These are phyloP conservation scores for Chrysocyon brachyurus DNA, from an alignment of 2,797 vertebrate species.

Conservation along the genomic window DNA sequence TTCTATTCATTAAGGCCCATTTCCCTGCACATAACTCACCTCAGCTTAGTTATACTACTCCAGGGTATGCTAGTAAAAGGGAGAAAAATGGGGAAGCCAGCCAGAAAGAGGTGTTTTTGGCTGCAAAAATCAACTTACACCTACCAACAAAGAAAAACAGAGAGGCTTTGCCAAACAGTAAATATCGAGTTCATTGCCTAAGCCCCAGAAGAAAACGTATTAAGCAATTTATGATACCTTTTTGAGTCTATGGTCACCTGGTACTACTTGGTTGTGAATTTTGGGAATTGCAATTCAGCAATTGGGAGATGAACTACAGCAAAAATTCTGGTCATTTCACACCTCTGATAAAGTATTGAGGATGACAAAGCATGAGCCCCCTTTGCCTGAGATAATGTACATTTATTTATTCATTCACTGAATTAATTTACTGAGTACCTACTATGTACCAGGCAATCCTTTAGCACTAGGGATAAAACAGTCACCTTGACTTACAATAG, in stretches of 20 bases:
- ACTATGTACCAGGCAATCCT: neutral
- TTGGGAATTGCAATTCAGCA: conserved; percentile 61
- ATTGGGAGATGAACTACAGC: conserved; percentile 61
- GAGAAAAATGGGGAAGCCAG: conserved; percentile 83
- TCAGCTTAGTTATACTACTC: conserved; percentile 88
- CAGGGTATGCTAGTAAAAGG: conserved; percentile 89
- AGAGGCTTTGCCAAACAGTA: conserved; percentile 87
- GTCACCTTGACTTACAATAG: neutral
- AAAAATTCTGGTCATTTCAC: conserved; percentile 60
- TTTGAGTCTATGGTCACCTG: conserved; percentile 80
- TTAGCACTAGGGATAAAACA: neutral
- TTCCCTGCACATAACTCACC: conserved; percentile 89
- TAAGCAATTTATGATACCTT: conserved; percentile 77
- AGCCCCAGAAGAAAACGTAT: conserved; percentile 79
- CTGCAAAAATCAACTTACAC: conserved; percentile 89
- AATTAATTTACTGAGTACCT: conserved; percentile 42
- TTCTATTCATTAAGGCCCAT: conserved; percentile 89
- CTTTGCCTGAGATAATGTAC: neutral
- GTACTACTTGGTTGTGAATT: conserved; percentile 68
- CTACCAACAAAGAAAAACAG: conserved; percentile 89
- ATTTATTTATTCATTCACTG: conserved; percentile 22
- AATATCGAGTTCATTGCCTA: conserved; percentile 84
- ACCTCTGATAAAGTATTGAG: conserved; percentile 7
- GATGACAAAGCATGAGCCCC: neutral
- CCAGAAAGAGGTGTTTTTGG: conserved; percentile 89